Conservation (phyloP, 2,113 vertebrate species). For the Lates calcarifer region DNA sequence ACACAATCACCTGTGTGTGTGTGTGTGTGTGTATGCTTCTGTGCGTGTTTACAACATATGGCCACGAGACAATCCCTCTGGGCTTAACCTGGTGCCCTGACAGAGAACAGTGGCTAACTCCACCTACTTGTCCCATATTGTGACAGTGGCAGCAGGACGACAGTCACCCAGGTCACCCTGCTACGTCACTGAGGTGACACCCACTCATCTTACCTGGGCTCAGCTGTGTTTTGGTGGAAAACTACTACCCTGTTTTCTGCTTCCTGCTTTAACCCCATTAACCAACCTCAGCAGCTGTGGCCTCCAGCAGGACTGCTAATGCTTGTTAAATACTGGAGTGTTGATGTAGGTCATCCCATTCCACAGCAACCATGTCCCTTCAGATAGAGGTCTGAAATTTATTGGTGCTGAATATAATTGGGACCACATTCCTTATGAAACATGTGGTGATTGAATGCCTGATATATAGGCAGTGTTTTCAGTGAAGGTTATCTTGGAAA, state of each 20-base stretch:
- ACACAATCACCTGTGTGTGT: constrained; percentile 24
- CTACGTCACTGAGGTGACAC: constrained; percentile 15
- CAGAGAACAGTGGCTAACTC: constrained; percentile 23
- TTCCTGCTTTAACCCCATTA: constrained; percentile 35
- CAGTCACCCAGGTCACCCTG: constrained; percentile 2
- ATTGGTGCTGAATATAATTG: not conserved
- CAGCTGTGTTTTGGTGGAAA: constrained; percentile 16
- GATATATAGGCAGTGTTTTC: not conserved
- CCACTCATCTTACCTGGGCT: constrained; percentile 1
- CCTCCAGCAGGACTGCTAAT: constrained; percentile 4
- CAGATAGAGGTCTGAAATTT: not conserved
- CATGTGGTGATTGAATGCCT: not conserved
- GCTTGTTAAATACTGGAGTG: not conserved
- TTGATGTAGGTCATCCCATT: constrained; percentile 24
- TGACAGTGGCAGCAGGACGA: constrained; percentile 30
- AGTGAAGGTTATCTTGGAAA: not conserved
- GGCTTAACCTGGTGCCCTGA: constrained; percentile 73
- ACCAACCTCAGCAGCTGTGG: constrained; percentile 22
- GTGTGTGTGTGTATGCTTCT: constrained; percentile 1
- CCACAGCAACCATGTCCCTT: not conserved
- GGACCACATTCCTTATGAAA: too few relatives aligned
- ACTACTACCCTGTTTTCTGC: not conserved
- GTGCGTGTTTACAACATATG: constrained; percentile 53
- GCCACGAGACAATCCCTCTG: constrained; percentile 65
- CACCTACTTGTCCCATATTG: constrained; percentile 44